A percentile compares a stretch with the other conserved stretches of the same genome.
Evolutionary conservation across 2,113 vertebrate genomes (phyloP).

Genomic region (Todiramphus saurophagus): DNA sequence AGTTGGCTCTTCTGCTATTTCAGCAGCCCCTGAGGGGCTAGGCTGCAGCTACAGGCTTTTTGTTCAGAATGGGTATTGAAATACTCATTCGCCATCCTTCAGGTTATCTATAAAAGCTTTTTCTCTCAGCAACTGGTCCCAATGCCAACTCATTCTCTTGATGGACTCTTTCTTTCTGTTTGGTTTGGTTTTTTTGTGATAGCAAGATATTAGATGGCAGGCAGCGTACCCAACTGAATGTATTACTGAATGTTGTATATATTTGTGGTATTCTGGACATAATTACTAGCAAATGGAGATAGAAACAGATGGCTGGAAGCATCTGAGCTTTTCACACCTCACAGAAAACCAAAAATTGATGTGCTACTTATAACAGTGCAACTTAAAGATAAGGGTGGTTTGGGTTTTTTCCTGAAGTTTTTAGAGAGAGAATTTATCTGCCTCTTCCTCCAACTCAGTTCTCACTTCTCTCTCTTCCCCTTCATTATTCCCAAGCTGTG

Average conservation of each 20-base stretch:
- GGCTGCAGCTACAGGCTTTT: background rate
- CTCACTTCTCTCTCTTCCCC: background rate
- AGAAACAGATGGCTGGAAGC: slow-evolving; percentile 62
- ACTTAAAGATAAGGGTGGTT: background rate
- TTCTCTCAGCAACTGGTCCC: background rate
- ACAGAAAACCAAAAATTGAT: slow-evolving; percentile 31
- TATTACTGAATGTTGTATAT: slow-evolving; percentile 21
- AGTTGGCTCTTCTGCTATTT: background rate
- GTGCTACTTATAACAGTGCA: slow-evolving; percentile 22
- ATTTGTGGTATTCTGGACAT: slow-evolving; percentile 29
- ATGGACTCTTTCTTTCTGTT: background rate
- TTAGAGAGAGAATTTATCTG: background rate
- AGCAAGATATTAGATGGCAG: background rate
- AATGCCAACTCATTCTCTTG: background rate
- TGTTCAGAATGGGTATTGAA: background rate
- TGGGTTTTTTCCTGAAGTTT: background rate
- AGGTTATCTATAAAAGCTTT: background rate
- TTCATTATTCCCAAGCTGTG: background rate
- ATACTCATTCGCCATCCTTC: background rate
- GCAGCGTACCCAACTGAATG: background rate
- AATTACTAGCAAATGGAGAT: slow-evolving; percentile 40
- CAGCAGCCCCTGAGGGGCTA: background rate
- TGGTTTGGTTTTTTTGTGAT: background rate
- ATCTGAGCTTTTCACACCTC: slow-evolving; percentile 58
- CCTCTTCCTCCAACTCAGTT: background rate